Percentiles rank a stretch among this genome's conserved stretches.
phyloP scores from a whole-genome alignment of 2,797 vertebrate genomes.

The Manis crassicaudata region DNA sequence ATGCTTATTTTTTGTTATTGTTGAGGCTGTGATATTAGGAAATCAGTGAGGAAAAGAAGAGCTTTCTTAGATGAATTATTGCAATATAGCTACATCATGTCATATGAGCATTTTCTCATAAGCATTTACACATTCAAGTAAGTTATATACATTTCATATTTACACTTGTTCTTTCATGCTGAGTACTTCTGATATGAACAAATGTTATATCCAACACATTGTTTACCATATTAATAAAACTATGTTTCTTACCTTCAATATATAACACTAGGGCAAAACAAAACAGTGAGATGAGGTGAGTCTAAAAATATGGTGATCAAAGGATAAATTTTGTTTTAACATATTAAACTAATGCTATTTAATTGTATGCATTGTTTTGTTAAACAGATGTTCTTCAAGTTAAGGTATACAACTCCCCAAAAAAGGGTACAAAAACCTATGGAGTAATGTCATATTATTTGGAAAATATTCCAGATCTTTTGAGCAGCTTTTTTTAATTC shows the following conservation, averaged over 20 bases:
- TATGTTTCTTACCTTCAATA: not conserved
- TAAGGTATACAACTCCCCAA: not conserved
- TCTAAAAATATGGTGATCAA: not conserved
- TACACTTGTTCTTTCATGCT: constrained; percentile 61
- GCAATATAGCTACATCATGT: not conserved
- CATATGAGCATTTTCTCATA: not conserved
- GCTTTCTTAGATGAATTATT: not conserved
- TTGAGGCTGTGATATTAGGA: not conserved
- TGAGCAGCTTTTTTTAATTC: not conserved
- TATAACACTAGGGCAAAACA: not conserved
- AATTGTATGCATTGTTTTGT: not conserved
- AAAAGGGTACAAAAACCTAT: not conserved
- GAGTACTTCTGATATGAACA: constrained; percentile 50
- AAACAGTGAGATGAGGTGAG: not conserved
- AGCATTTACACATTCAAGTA: not conserved
- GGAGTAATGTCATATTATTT: not conserved
- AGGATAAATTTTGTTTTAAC: not conserved
- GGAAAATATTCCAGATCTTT: not conserved
- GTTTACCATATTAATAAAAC: constrained; percentile 45
- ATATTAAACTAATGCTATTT: not conserved
- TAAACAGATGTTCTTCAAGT: not conserved
- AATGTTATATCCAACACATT: not conserved
- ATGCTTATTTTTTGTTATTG: not conserved
- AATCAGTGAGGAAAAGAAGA: not conserved
- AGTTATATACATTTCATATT: constrained; percentile 38